phyloP scores from a whole-genome alignment of 2,113 vertebrate genomes.

The Atherinomorus stipes region DNA sequence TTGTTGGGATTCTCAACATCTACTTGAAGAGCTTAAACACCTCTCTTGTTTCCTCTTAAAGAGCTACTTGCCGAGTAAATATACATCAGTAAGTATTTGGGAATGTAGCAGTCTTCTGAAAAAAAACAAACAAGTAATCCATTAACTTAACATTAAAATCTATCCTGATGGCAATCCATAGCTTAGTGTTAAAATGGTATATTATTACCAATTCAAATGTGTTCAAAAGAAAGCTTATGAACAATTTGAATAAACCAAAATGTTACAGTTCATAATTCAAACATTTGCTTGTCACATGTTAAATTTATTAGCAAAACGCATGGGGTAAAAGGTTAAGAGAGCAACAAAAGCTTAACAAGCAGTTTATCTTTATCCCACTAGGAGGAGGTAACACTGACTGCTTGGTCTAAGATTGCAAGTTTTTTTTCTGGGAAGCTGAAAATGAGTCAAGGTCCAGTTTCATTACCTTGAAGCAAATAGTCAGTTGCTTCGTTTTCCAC shows the following conservation, averaged over 20 bases:
- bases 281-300: too few species aligned
- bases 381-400: not conserved
- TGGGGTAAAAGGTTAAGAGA: not conserved
- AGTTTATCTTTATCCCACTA: not conserved
- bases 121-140: not conserved
- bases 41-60: conserved; percentile 14
- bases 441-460: not conserved
- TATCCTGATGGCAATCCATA: too few species aligned
- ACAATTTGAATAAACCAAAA: too few species aligned
- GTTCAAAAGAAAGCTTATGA: too few species aligned
- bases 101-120: not conserved
- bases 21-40: conserved; percentile 13
- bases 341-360: not conserved
- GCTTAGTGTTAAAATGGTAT: too few species aligned
- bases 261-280: too few species aligned
- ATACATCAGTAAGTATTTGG: not conserved
- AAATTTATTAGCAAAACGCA: too few species aligned
- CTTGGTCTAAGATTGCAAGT: not conserved
- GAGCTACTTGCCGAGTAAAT: conserved; percentile 1
- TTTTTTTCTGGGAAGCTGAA: not conserved
- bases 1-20: conserved; percentile 20
- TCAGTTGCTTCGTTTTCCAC: conserved; percentile 91
- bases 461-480: conserved; percentile 84
- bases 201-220: too few species aligned
- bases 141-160: not conserved